Conservation (phyloP, 2,888 invertebrate species). For the Caenorhabditis sulstoni region DNA sequence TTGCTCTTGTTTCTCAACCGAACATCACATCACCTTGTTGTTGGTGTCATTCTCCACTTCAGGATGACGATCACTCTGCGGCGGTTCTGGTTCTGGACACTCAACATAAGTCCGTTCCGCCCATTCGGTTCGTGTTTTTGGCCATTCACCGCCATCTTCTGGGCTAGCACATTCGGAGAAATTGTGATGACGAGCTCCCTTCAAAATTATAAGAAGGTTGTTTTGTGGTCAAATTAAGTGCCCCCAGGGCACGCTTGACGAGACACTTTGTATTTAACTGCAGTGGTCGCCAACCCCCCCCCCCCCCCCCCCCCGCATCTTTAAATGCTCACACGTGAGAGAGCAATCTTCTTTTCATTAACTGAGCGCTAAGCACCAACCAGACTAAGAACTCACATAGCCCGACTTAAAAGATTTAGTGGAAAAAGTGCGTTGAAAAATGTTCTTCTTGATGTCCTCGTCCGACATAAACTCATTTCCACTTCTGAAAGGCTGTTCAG, state of each 20-base stretch:
- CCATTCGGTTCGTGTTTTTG: slow-evolving; percentile 53
- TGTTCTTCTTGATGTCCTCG: slow-evolving; percentile 69
- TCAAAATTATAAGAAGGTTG: slow-evolving; percentile 31
- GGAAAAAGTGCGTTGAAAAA: slow-evolving; percentile 71
- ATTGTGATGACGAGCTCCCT: slow-evolving; percentile 64
- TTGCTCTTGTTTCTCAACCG: not conserved
- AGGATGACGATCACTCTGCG: slow-evolving; percentile 62
- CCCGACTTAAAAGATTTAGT: slow-evolving; percentile 68
- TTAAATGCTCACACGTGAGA: slow-evolving; percentile 18
- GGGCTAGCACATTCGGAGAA: slow-evolving; percentile 68
- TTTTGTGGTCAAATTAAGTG: slow-evolving; percentile 39
- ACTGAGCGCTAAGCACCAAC: slow-evolving; percentile 19
- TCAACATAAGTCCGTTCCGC: slow-evolving; percentile 74
- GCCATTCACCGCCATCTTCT: slow-evolving; percentile 66
- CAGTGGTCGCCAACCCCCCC: slow-evolving; percentile 1
- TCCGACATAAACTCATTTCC: slow-evolving; percentile 69
- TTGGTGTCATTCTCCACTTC: slow-evolving; percentile 69
- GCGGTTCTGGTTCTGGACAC: slow-evolving; percentile 72
- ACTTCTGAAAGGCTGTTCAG: slow-evolving; percentile 12
- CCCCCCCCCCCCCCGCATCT: slow-evolving; percentile 9
- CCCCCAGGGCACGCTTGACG: slow-evolving; percentile 57
- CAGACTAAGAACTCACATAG: slow-evolving; percentile 58
- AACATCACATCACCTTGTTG: slow-evolving; percentile 59
- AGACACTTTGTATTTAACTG: slow-evolving; percentile 33
- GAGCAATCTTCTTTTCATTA: slow-evolving; percentile 12